phyloP scores from a whole-genome alignment of 2,888 invertebrate genomes.

The Timandra comae region DNA sequence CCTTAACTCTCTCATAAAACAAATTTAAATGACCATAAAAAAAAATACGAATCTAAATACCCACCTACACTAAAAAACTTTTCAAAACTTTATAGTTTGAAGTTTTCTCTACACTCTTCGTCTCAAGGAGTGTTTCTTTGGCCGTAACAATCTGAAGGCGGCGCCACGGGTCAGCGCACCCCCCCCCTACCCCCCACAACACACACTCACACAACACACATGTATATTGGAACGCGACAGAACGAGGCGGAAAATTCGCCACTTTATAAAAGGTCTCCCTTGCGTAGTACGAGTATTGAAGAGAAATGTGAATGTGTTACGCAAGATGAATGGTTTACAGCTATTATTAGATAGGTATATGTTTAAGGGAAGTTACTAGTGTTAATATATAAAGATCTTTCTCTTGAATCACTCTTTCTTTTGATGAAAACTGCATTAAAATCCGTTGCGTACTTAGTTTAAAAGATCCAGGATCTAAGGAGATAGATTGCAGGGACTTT shows the following conservation, averaged over 20 bases:
- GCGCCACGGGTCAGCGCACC: constrained; percentile 71
- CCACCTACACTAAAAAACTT: constrained; percentile 1
- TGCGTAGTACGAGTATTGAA: constrained; percentile 9
- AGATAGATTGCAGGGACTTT: too few species aligned
- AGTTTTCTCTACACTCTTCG: constrained; percentile 34
- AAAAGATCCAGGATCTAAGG: too few species aligned
- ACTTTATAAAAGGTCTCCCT: constrained; percentile 29
- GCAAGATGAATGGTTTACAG: background rate
- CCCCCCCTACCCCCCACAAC: constrained; percentile 30
- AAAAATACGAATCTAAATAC: too few species aligned
- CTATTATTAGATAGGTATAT: too few species aligned
- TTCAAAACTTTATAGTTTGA: too few species aligned
- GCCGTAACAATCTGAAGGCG: constrained; percentile 73
- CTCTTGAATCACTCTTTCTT: too few species aligned
- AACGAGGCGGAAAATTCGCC: constrained; percentile 45
- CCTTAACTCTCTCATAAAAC: too few species aligned
- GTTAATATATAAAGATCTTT: too few species aligned
- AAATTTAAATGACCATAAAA: too few species aligned
- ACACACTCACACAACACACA: constrained; percentile 19
- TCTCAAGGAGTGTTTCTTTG: constrained; percentile 62
- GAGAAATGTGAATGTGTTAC: constrained; percentile 11
- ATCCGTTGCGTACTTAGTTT: too few species aligned
- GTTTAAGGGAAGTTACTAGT: too few species aligned
- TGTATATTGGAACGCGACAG: constrained; percentile 25
- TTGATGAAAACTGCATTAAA: too few species aligned